These are phyloP conservation scores for Agonopterix alstromeriana DNA, from an alignment of 2,888 invertebrate genomes.

Conservation along the genomic window DNA sequence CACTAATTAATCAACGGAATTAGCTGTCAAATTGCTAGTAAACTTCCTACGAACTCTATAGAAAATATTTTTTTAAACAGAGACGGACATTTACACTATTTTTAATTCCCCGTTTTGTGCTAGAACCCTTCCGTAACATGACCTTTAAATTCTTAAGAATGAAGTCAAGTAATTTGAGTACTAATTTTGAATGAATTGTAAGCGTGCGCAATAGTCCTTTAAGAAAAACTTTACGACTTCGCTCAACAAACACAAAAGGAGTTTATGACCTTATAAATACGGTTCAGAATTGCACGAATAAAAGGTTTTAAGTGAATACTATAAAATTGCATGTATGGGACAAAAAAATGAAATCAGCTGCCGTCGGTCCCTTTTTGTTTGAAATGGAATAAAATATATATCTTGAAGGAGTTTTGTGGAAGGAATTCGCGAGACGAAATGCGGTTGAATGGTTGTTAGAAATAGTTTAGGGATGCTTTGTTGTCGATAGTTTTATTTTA, in stretches of 20 bases:
- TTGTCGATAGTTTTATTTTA: conserved; percentile 18
- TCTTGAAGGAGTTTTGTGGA: conserved; percentile 52
- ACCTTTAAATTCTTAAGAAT: conserved; percentile 36
- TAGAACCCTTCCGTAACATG: conserved; percentile 41
- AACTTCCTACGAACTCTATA: conserved; percentile 28
- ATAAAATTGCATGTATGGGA: too few species aligned
- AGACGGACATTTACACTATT: conserved; percentile 46
- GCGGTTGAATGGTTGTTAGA: conserved; percentile 56
- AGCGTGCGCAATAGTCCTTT: conserved; percentile 19
- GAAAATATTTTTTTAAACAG: conserved; percentile 20
- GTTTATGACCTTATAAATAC: conserved; percentile 5
- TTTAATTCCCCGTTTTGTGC: conserved; percentile 36
- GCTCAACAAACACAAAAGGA: too few species aligned
- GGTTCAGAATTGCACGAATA: conserved; percentile 5
- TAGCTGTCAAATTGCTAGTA: conserved; percentile 30
- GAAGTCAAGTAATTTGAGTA: conserved; percentile 66
- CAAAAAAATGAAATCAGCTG: conserved; percentile 58
- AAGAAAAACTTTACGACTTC: too few species aligned
- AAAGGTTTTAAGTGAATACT: too few species aligned
- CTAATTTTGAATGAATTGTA: conserved; percentile 36
- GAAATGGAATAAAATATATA: conserved; percentile 53
- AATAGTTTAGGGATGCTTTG: conserved; percentile 27
- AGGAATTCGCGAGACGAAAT: conserved; percentile 63
- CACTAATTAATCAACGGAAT: conserved; percentile 41
- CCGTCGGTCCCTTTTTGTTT: conserved; percentile 46